Base-by-base conservation (phyloP, 2,113 vertebrate species). In the Sitta europaea region DNA sequence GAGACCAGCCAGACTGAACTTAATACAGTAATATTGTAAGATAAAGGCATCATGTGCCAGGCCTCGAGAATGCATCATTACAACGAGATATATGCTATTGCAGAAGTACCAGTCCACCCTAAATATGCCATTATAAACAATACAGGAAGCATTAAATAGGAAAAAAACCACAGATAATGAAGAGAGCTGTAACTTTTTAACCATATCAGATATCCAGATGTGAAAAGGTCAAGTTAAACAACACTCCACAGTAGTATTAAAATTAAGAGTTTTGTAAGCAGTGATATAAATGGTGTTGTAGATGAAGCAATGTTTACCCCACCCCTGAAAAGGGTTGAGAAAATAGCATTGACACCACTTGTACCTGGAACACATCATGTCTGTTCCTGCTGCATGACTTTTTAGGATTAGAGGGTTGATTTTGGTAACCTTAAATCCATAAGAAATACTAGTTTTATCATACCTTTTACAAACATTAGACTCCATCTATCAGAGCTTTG, bases 401-500 rank as follows among this genome's bases (percentile, higher is more conserved):
- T 93, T 96, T 76, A 79, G 79, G 83, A 92, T 71, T 65, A 92
- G 77, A 3, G 0, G 86, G 93, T 97, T 88, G 71, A 96, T 71
- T 96, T 96, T 74, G 42, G 88, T 53, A 86, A 88, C 43, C 70
- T 89, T 96, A 96, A 98, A 94, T 92, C 84, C 72, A 1, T 92
- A 94, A 75, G 77, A 96, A 94, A 79, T 96, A 72, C 79, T 78
- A 91, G 89, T 94, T 97, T 93, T 96, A 96, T 94, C 95, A 94
- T 96, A 88, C 92, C 55, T 97, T 98, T 97, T 97, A 97, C 96
- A 98, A 98, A 97, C 96, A 96, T 97, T 97, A 98, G 97, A 98
- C 98, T 98, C 97, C 97, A 96, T 97, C 98, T 98, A 98, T 98
- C 98, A 98, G 98, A 98, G 97, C 97, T 98, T 98, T 97, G 61